Evolutionary conservation across 1,140 invertebrate genomes (phyloP).

Genomic region (Pteromalus puparum): DNA sequence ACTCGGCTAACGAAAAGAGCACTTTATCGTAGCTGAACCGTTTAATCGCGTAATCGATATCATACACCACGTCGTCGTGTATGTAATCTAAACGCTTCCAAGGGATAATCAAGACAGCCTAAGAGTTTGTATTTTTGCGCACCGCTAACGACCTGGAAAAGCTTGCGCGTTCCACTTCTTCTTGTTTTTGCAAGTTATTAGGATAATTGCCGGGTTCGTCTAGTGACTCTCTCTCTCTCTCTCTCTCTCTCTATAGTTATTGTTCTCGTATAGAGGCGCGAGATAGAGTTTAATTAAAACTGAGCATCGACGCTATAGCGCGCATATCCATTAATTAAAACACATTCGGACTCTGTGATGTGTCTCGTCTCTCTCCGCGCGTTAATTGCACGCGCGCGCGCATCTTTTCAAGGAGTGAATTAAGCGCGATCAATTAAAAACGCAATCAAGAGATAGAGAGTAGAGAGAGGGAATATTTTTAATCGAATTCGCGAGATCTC

Average conservation of each 20-base stretch:
- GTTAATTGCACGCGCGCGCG: no score
- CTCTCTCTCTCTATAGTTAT: no score
- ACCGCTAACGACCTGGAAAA: neutral
- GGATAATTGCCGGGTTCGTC: neutral
- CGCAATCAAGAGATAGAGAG: neutral
- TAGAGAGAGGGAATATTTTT: no score
- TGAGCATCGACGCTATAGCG: neutral
- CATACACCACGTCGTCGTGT: neutral
- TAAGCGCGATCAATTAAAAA: neutral
- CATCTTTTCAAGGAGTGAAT: neutral
- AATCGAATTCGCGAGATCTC: neutral
- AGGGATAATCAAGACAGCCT: neutral
- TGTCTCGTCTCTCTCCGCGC: neutral
- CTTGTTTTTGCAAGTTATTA: neutral
- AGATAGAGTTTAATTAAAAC: constrained; percentile 13
- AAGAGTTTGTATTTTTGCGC: constrained; percentile 1
- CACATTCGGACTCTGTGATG: neutral
- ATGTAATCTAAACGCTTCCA: no score
- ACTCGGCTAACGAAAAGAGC: constrained; percentile 2
- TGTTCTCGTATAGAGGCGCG: neutral
- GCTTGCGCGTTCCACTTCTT: neutral
- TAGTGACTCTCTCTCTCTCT: no score
- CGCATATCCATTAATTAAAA: constrained; percentile 21
- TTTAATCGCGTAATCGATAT: constrained; percentile 30
- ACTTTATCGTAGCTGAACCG: neutral